phyloP scores from a whole-genome alignment of 2,113 vertebrate genomes.

The Etia nguti region DNA sequence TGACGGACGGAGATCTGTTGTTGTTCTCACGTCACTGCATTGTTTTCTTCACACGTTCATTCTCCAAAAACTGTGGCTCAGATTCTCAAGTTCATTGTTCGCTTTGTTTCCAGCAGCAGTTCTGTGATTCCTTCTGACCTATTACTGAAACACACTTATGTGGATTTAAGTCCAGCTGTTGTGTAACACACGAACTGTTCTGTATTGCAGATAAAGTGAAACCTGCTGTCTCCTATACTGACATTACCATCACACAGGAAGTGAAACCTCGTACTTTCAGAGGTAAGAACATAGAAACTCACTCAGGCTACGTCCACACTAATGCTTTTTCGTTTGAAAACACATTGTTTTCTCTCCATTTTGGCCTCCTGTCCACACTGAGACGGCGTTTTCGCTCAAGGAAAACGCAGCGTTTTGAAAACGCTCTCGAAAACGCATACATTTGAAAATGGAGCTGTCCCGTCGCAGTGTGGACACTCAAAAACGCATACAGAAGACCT shows the following conservation, averaged over 20 bases:
- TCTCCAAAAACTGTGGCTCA: background rate
- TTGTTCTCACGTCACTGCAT: background rate
- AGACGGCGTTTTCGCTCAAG: too few species aligned
- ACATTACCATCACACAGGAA: background rate
- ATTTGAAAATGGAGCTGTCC: too few species aligned
- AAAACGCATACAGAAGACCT: fast-evolving
- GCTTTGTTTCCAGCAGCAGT: background rate
- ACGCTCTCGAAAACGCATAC: too few species aligned
- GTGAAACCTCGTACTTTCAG: background rate
- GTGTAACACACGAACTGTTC: background rate
- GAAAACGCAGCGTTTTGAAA: too few species aligned
- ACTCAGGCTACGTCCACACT: too few species aligned
- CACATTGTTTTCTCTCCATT: too few species aligned
- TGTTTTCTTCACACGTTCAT: background rate
- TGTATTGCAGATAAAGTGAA: background rate
- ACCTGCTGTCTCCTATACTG: background rate
- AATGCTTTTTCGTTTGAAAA: too few species aligned
- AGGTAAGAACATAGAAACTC: background rate
- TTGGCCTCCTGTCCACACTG: too few species aligned
- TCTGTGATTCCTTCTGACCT: fast-evolving
- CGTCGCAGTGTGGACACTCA: too few species aligned
- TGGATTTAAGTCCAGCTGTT: background rate
- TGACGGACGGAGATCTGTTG: background rate
- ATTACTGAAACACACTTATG: background rate
- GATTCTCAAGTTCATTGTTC: background rate